Base-by-base conservation (phyloP, 2,113 vertebrate species). In the Gobio gobio region DNA sequence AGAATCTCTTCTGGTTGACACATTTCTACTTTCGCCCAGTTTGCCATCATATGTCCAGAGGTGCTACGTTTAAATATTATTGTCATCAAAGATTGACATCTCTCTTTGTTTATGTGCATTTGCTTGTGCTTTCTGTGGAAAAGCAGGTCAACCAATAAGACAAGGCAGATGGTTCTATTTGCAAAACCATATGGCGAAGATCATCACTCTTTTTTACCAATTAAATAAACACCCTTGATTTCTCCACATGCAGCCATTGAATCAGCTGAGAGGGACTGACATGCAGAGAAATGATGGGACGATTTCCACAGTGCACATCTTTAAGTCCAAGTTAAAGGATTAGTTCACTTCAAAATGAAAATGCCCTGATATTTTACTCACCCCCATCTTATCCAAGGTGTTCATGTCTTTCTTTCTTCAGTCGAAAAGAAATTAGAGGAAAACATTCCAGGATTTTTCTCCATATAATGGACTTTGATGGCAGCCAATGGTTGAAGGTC, bases 191-290 rank as follows among this genome's bases (percentile, higher is more conserved):
- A 64, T 80, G 78, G 59, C 20, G 16, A 64, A 64, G n/a, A n/a
- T 64, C 40, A 80, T 80, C 58, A 10, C 8, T 47, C n/a, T 58
- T 63, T 79, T 80, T 54, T 29, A 76, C 4, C 1, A 29, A 64
- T 49, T 24, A 80, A 80, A 80, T 80, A 80, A 80, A 80, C 78
- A 80, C 58, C 22, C 58, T 64, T 80, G 78, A 80, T 64, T 64
- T 80, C 78, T 47, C 59, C 78, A 80, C 45, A 78, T 61, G 77
- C 10, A 56, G 13, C 10, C 54, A 40, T 12, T 61, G 59, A 80
- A 64, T 80, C 59, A 63, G 78, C 58, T 64, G 78, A 80, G 59
- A 24, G 40, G 33, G n/a, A 47, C 5, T 13, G 59, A 64, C n/a
- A 26, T 24, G 36, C 36, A 18, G 2, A 61, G 36, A 78, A 63